Evolutionary conservation across 2,888 invertebrate genomes (phyloP), one percentile per base, ranked within the genome.

Genomic region (Pediacus dermestoides): DNA sequence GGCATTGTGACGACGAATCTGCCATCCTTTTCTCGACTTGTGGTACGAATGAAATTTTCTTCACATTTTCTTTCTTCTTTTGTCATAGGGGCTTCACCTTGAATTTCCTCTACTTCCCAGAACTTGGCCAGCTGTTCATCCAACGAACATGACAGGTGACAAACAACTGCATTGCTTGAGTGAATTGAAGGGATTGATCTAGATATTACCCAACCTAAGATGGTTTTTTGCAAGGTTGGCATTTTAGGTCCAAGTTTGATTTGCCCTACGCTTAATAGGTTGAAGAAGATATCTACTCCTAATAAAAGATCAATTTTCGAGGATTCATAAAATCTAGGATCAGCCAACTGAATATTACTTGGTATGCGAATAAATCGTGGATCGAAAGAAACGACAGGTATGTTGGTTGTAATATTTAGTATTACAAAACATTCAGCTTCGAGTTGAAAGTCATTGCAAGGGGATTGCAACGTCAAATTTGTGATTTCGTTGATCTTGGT

Each of bases 181-280:
- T 27, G 18, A 1, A 16, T 12, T 35, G 28, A 21, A 16, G 39
- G 28, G 18, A 40, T 9, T 37, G 10, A 22, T 13, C 48, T 38
- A 2, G 36, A 16, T 8, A 48, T 21, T 16, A 42, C 34, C 39
- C 45, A 48, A 1, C 44, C 49, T 9, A 49, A 38, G n/a, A 34
- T 35, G 2, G 30, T 49, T 12, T 49, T 44, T 39, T 49, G 49
- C 14, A 46, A 28, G 22, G 36, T 13, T 8, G 46, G 46, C 4
- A 21, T 30, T 10, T 27, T 14, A 2, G 28, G 12, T n/a, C 30
- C 37, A 28, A 46, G 18, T 14, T 28, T 16, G 7, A 47, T 37
- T 30, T 44, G 36, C 7, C 41, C 47, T 2, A 28, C 42, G 37
- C 31, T 44, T 30, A n/a, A n/a, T 15, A 44, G 32, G 3, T 38